Base-by-base conservation (phyloP, 2,113 vertebrate genomes). In the Formicarius rufipectus region DNA sequence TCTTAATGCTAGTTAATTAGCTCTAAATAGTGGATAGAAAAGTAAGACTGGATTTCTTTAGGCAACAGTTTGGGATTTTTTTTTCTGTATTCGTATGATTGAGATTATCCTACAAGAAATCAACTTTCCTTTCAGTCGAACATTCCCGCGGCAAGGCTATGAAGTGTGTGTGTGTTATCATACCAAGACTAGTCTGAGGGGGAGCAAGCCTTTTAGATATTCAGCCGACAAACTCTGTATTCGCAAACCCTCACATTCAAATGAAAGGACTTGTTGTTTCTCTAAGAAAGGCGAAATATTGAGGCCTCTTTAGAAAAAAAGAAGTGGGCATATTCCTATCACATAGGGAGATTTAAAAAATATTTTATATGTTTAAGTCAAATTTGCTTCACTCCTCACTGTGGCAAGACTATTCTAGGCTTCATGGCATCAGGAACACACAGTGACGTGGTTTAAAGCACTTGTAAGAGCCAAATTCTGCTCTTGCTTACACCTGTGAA, bases 401-500 rank as follows among this genome's bases (percentile, higher is more conserved):
- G 44, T 67, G 50, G 28, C 28, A 50, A 64, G 56, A 19, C 21
- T 86, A 12, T n/a, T 35, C 37, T 53, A 66, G 55, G 25, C 12
- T 84, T 84, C 69, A 10, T 37, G 86, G 86, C 6, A 3, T 56
- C 83, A 86, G 33, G 22, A 71, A 52, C 68, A 74, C 63, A 22
- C 16, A 44, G 42, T 71, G 68, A 42, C 73, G n/a, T 50, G 45
- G 20, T 92, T 83, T 55, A 84, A 88, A 93, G 50, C 49, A 9
- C 45, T 90, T 67, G 10, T 14, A 89, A 71, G 53, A 69, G 69
- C 23, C 62, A 64, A 87, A 95, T 73, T 84, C 69, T 76, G 44
- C 40, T 66, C 62, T 72, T 31, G 9, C 44, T 91, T 91, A 90
- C 95, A 95, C 92, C 92, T 92, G 88, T 15, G 6, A 47, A 55